Conservation (phyloP, 1,140 invertebrate species). For the Sminthurides bifidus region DNA sequence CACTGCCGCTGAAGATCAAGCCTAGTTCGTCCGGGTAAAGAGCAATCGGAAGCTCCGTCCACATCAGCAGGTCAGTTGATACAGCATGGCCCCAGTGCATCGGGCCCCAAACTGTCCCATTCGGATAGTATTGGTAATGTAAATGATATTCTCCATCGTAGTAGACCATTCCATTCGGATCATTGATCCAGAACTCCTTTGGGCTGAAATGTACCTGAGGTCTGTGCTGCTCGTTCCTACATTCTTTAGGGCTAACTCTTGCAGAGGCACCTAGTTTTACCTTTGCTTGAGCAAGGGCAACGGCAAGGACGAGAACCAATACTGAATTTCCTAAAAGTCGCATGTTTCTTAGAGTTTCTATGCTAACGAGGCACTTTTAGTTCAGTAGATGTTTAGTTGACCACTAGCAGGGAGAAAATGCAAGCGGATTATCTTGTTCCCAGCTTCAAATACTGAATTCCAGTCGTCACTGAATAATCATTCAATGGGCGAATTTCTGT, state of each 20-base stretch:
- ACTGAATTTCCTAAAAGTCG: too few species aligned
- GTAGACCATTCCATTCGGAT: conserved; percentile 29
- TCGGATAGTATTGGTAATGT: conserved; percentile 10
- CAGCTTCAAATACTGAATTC: not conserved
- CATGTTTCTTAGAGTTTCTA: too few species aligned
- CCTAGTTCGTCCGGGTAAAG: conserved; percentile 24
- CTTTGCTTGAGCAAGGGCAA: not conserved
- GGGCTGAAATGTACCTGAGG: conserved; percentile 24
- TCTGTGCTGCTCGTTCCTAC: conserved; percentile 14
- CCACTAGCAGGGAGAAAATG: too few species aligned
- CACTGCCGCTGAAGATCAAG: conserved; percentile 19
- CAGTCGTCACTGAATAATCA: too few species aligned
- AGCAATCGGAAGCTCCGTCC: conserved; percentile 19
- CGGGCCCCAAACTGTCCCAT: conserved; percentile 14
- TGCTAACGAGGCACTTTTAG: too few species aligned
- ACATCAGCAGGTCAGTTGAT: conserved; percentile 12
- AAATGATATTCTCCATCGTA: conserved; percentile 23
- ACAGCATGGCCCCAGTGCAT: conserved; percentile 28
- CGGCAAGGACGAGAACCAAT: not conserved
- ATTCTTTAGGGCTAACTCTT: too few species aligned
- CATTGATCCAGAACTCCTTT: conserved; percentile 19
- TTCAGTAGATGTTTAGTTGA: too few species aligned
- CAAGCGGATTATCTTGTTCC: too few species aligned
- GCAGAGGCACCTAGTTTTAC: not conserved
- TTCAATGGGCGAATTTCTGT: not conserved